Percentiles rank a stretch among this genome's conserved stretches.
Conservation (phyloP, 2,113 vertebrate genomes). For the Microtus richardsoni region DNA sequence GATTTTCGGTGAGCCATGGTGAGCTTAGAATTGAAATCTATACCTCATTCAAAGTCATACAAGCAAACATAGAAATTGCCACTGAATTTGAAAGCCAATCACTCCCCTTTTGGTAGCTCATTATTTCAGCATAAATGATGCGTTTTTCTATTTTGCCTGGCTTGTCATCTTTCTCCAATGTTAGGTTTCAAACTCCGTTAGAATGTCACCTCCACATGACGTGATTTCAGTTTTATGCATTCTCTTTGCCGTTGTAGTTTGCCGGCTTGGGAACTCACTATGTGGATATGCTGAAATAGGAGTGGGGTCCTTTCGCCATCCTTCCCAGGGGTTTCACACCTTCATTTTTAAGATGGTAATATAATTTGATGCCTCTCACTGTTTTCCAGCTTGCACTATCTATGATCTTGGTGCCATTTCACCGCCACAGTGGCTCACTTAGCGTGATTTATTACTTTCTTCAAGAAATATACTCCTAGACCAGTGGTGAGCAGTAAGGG, state of each 20-base stretch:
- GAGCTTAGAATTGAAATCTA: neutral
- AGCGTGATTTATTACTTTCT: neutral
- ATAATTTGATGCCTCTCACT: neutral
- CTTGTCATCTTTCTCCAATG: neutral
- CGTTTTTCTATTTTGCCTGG: neutral
- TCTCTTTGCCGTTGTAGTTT: neutral
- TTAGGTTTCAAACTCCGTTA: constrained; percentile 10
- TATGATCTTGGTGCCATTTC: neutral
- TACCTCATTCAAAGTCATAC: neutral
- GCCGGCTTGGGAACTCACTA: neutral
- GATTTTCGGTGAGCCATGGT: neutral
- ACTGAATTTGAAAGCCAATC: neutral
- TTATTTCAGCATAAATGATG: neutral
- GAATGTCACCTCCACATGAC: neutral
- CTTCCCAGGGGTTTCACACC: neutral
- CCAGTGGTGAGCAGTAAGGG: neutral
- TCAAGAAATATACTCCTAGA: neutral
- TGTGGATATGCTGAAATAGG: neutral
- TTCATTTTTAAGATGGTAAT: neutral
- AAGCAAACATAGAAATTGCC: neutral
- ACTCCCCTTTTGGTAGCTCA: neutral
- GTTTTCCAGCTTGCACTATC: neutral
- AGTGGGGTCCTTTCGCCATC: neutral
- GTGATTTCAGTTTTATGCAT: neutral
- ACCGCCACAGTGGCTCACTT: neutral